Evolutionary conservation across 2,797 vertebrate species (phyloP).

Genomic region (Phoxinus dragarum): DNA sequence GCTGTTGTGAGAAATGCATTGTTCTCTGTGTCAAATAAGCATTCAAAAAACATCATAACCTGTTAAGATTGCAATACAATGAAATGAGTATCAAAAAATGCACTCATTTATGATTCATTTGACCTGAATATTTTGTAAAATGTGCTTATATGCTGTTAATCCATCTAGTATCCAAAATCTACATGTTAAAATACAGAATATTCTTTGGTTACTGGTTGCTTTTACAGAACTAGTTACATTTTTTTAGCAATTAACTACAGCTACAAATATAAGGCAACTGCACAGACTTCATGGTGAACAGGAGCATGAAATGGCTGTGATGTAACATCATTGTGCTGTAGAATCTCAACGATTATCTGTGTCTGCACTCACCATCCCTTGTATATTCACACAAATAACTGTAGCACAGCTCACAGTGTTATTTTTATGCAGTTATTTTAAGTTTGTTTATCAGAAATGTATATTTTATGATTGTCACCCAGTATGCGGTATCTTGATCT

Average conservation of each 20-base stretch:
- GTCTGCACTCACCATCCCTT: not conserved
- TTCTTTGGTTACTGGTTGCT: not conserved
- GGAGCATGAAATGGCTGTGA: not conserved
- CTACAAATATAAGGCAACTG: not conserved
- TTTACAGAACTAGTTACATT: not conserved
- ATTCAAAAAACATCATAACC: not conserved
- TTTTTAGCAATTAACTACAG: not conserved
- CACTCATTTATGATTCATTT: not conserved
- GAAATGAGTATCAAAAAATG: not conserved
- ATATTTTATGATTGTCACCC: no score
- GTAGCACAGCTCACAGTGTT: not conserved
- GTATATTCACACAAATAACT: not conserved
- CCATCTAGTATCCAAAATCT: not conserved
- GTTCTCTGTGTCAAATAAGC: not conserved
- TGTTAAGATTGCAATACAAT: not conserved
- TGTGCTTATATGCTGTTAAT: not conserved
- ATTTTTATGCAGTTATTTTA: not conserved
- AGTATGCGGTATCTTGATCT: no score
- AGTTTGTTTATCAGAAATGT: not conserved
- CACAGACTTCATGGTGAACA: not conserved
- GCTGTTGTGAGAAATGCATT: constrained; percentile 21
- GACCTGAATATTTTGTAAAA: not conserved
- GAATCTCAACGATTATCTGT: not conserved
- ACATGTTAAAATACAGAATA: not conserved
- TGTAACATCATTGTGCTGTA: not conserved